Evolutionary conservation across 2,888 invertebrate species (phyloP), one percentile per base, ranked within the genome.

Genomic region (Mythimna pallens): DNA sequence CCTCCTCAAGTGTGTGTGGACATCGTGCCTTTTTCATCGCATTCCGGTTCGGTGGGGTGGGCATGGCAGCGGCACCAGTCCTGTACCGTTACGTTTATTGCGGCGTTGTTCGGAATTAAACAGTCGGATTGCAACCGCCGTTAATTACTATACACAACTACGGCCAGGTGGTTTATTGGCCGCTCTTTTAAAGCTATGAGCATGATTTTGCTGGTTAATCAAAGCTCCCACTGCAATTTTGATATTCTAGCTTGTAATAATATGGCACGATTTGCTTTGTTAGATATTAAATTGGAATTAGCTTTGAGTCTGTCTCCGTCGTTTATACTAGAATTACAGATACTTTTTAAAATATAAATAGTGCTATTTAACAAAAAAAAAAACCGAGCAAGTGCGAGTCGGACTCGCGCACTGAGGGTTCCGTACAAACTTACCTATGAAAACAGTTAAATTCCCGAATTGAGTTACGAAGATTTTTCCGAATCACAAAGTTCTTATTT

Each of bases 11-110:
- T 95, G 95, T 94, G 91, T 93, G 95, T 94, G 95, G 95, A 95
- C 95, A 94, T 94, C 92, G 92, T 93, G 93, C 94, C 94, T 95
- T 95, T 96, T 96, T 96, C 95, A 95, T 95, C 94, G 93, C 96
- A 96, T 96, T 95, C 96, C 95, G 93, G 95, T 92, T 92, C 95
- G 96, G 93, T 93, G 91, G 47, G 94, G 88, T 93, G 90, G 90
- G 75, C 86, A 83, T 86, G 86, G 86, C 75, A 79, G 75, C 76
- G 76, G 75, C 89, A 59, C 90, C 87, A 92, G 87, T 90, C 90
- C 90, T 91, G 90, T 87, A 84, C 85, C 80, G 92, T 93, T 93
- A 93, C 95, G 94, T 94, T 95, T 95, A 94, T 93, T 92, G 92
- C 94, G 92, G 92, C 85, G 89, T 91, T 89, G 92, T 94, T 94